Conservation (phyloP, 2,888 invertebrate genomes). For the Cosmia pyralina region DNA sequence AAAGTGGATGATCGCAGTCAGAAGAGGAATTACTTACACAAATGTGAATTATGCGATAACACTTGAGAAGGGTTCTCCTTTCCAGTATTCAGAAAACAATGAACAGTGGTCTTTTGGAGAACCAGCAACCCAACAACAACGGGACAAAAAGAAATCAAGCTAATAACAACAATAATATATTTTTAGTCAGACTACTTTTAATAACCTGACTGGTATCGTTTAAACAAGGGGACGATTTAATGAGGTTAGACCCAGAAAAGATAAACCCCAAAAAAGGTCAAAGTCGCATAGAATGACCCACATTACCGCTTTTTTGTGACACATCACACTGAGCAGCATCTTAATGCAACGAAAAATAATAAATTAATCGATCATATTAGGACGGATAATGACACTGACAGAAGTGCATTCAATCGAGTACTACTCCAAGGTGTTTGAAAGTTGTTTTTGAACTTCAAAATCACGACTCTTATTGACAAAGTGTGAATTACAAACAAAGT, state of each 20-base stretch:
- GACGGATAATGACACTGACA: slow-evolving; percentile 31
- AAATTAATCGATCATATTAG: background rate
- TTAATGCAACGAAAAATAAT: too few species aligned
- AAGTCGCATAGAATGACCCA: background rate
- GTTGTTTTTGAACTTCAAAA: slow-evolving; percentile 57
- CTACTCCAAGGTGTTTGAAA: slow-evolving; percentile 54
- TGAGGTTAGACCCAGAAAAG: background rate
- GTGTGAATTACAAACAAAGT: slow-evolving; percentile 9
- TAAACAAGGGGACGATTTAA: background rate
- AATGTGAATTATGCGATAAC: background rate
- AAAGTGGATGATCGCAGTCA: background rate
- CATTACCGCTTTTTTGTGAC: too few species aligned
- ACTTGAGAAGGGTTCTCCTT: background rate
- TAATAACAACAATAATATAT: background rate
- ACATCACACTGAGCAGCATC: too few species aligned
- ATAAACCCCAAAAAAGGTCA: background rate
- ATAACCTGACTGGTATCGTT: background rate
- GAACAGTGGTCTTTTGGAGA: background rate
- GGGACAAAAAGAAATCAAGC: too few species aligned
- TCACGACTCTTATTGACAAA: slow-evolving; percentile 12
- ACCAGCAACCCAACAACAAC: background rate
- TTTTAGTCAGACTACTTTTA: background rate
- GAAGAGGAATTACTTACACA: background rate
- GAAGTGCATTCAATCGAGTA: slow-evolving; percentile 19
- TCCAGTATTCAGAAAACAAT: background rate